Percentiles rank a stretch among this genome's conserved stretches.
Evolutionary conservation across 2,888 invertebrate species (phyloP).

Genomic region (Ferdinandea cuprea): DNA sequence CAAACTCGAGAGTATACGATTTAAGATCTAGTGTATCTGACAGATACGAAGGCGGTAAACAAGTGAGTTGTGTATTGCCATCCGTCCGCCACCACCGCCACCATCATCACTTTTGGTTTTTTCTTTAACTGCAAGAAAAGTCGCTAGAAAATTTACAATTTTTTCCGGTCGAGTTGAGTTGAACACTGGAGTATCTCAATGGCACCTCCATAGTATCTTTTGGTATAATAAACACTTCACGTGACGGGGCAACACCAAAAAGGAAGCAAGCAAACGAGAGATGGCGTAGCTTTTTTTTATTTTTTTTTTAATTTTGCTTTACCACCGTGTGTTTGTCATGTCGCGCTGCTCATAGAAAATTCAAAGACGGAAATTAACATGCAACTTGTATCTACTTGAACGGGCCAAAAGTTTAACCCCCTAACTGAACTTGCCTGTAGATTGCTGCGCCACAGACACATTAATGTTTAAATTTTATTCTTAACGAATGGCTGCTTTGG

Average conservation of each 20-base stretch:
- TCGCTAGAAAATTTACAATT: constrained; percentile 56
- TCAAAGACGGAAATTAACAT: constrained; percentile 69
- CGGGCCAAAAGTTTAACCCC: constrained; percentile 70
- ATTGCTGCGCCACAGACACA: constrained; percentile 48
- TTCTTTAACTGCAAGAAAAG: constrained; percentile 16
- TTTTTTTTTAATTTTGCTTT: not conserved
- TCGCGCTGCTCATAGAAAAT: constrained; percentile 44
- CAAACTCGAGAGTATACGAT: constrained; percentile 14
- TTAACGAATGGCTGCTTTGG: constrained; percentile 46
- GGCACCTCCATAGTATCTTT: constrained; percentile 31
- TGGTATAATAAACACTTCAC: constrained; percentile 66
- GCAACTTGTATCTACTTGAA: constrained; percentile 66
- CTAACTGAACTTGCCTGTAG: constrained; percentile 38
- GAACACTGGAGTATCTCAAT: constrained; percentile 14
- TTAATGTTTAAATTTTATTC: constrained; percentile 64
- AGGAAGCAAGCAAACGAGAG: not conserved
- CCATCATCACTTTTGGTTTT: not conserved
- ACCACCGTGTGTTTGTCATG: too few relatives aligned
- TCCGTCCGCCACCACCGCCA: constrained; percentile 56
- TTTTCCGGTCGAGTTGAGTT: constrained; percentile 55
- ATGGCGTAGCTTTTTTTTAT: constrained; percentile 4
- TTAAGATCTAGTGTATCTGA: constrained; percentile 45
- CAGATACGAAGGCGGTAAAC: constrained; percentile 61
- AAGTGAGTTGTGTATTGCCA: constrained; percentile 53
- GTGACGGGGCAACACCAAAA: constrained; percentile 21